phyloP scores from a whole-genome alignment of 2,797 vertebrate species.

The Lutra lutra region DNA sequence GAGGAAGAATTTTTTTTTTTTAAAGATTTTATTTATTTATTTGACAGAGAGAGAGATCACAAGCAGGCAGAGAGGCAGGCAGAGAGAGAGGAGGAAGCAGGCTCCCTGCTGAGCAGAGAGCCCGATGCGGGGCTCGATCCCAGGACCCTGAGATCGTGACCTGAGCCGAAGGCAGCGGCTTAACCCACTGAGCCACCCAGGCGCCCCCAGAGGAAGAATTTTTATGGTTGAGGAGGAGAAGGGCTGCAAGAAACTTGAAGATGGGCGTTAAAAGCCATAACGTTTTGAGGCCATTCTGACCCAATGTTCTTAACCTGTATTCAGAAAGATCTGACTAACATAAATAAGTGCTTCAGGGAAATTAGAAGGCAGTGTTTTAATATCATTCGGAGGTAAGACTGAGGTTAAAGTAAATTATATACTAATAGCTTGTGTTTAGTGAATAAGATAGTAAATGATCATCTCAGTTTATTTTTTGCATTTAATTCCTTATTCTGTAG shows the following conservation, averaged over 20 bases:
- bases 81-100: no score
- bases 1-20: conserved; percentile 9
- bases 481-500: conserved; percentile 21
- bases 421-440: not conserved
- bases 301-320: not conserved
- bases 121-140: no score
- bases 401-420: not conserved
- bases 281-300: not conserved
- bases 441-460: not conserved
- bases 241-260: not conserved
- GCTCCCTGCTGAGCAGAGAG: no score
- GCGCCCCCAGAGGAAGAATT: not conserved
- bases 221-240: not conserved
- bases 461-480: not conserved
- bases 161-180: no score
- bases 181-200: no score
- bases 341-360: not conserved
- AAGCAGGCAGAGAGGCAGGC: no score
- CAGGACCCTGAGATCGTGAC: no score
- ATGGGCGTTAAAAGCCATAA: not conserved
- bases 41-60: no score
- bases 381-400: not conserved
- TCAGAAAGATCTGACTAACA: not conserved
- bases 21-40: no score
- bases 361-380: not conserved